Conservation (phyloP, 2,888 invertebrate species). For the Hoplodrina ambigua region DNA sequence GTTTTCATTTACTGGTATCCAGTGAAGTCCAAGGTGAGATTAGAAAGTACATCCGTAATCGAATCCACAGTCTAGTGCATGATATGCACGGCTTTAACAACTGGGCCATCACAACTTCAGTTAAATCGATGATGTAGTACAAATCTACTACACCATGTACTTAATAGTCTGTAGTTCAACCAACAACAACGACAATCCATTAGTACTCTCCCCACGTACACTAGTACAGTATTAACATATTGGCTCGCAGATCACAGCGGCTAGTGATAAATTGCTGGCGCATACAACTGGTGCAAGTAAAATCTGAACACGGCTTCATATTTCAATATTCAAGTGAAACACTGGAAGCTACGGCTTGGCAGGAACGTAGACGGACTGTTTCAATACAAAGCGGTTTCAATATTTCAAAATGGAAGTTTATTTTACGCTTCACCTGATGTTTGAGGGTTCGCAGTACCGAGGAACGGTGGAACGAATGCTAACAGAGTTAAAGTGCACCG, state of each 20-base stretch:
- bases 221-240: conserved; percentile 45
- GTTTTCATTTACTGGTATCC: too few species aligned
- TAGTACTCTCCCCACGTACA: conserved; percentile 38
- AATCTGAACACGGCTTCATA: conserved; percentile 43
- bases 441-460: conserved; percentile 3
- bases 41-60: background rate
- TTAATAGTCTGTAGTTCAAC: conserved; percentile 15
- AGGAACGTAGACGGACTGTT: conserved; percentile 28
- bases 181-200: conserved; percentile 16
- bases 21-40: too few species aligned
- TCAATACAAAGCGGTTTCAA: conserved; percentile 52
- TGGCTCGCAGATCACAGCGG: conserved; percentile 45
- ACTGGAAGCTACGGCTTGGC: conserved; percentile 32
- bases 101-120: too few species aligned
- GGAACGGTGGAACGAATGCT: conserved; percentile 15
- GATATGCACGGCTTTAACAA: too few species aligned
- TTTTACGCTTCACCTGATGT: conserved; percentile 33
- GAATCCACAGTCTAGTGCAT: too few species aligned
- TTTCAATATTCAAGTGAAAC: conserved; percentile 60
- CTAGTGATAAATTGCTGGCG: conserved; percentile 38
- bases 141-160: conserved; percentile 28
- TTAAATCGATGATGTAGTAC: conserved; percentile 17
- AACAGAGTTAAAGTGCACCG: conserved; percentile 10
- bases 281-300: conserved; percentile 44
- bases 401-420: conserved; percentile 46